Percentiles rank a stretch among this genome's conserved stretches.
phyloP scores from a whole-genome alignment of 2,113 vertebrate genomes.

The Hymenochirus boettgeri region DNA sequence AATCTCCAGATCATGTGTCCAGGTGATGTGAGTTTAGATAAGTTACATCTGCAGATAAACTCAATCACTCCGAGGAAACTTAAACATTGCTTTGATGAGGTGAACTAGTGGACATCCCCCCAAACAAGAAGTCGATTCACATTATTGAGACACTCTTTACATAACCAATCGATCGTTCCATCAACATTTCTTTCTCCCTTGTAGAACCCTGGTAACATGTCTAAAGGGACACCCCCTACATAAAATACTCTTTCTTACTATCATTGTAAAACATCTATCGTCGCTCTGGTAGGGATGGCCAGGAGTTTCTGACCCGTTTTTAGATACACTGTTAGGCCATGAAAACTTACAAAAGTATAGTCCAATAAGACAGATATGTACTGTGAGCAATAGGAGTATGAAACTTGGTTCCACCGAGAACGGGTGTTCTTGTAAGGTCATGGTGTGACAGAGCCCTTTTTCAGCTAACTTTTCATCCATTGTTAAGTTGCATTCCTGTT shows the following conservation, averaged over 20 bases:
- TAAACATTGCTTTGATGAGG: slow-evolving; percentile 29
- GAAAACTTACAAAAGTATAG: slow-evolving; percentile 14
- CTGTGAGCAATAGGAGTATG: slow-evolving; percentile 21
- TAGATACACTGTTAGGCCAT: too few relatives aligned
- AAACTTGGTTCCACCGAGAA: slow-evolving; percentile 23
- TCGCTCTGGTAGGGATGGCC: too few relatives aligned
- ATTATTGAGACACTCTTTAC: too few relatives aligned
- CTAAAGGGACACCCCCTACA: too few relatives aligned
- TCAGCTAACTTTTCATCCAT: slow-evolving; percentile 21
- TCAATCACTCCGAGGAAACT: slow-evolving; percentile 26
- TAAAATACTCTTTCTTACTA: too few relatives aligned
- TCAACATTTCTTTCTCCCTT: too few relatives aligned
- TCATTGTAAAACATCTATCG: too few relatives aligned
- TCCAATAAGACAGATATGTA: slow-evolving; percentile 23
- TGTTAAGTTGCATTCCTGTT: slow-evolving; percentile 30
- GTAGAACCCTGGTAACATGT: too few relatives aligned
- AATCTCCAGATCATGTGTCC: slow-evolving; percentile 16
- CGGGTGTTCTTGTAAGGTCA: slow-evolving; percentile 17
- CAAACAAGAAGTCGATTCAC: too few relatives aligned
- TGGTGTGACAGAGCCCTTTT: slow-evolving; percentile 24
- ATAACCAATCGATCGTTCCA: too few relatives aligned
- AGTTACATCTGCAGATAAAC: slow-evolving; percentile 28
- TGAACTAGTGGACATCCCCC: too few relatives aligned
- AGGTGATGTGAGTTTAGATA: slow-evolving; percentile 26
- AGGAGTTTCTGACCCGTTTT: too few relatives aligned